Percentiles rank a stretch among this genome's conserved stretches.
Conservation (phyloP, 2,113 vertebrate species). For the human (Homo sapiens) region DNA sequence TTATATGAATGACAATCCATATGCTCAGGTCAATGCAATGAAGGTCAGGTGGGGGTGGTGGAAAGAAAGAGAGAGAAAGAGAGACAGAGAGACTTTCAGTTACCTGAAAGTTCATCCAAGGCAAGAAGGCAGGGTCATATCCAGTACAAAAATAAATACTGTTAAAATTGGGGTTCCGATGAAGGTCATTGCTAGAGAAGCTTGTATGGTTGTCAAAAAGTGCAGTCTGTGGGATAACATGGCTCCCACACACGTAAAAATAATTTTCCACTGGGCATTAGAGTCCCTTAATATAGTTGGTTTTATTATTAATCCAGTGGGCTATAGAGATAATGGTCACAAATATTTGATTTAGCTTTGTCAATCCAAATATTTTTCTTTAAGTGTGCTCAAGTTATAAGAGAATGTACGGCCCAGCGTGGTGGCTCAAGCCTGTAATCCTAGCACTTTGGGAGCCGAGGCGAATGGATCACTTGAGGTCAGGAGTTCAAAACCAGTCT, state of each 20-base stretch:
- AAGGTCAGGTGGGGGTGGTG: background rate
- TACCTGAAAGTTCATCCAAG: background rate
- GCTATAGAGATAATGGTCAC: background rate
- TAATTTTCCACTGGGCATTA: background rate
- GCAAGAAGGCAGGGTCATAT: background rate
- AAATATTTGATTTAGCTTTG: background rate
- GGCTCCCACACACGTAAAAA: background rate
- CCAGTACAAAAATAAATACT: background rate
- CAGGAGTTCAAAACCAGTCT: too few species aligned
- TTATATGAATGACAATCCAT: background rate
- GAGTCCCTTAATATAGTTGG: background rate
- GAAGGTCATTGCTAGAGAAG: background rate
- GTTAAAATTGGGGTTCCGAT: background rate
- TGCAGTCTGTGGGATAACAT: background rate
- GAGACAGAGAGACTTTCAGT: background rate
- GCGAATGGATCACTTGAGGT: too few species aligned
- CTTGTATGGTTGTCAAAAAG: background rate
- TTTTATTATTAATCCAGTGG: background rate
- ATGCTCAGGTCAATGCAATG: background rate
- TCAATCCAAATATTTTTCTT: background rate
- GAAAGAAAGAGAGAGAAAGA: background rate
- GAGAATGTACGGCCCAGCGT: accelerated
- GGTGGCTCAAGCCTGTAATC: too few species aligned
- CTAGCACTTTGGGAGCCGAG: too few species aligned
- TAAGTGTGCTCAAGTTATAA: background rate